Conservation (phyloP, 2,113 vertebrate genomes). For the Tichodroma muraria region DNA sequence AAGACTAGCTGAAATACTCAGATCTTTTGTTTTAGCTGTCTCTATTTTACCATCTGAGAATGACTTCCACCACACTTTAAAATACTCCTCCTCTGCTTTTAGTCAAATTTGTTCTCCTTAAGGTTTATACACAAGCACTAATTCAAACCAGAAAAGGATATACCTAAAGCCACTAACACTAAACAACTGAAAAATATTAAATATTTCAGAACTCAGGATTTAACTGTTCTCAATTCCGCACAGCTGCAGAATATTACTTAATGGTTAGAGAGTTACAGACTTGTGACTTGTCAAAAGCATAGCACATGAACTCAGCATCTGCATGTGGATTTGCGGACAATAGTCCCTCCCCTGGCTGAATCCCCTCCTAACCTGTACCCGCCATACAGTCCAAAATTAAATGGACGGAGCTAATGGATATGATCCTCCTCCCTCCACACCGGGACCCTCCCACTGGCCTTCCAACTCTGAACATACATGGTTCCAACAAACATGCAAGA, state of each 20-base stretch:
- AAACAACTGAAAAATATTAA: not conserved
- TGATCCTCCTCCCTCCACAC: not conserved
- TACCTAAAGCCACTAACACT: not conserved
- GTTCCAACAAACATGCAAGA: not conserved
- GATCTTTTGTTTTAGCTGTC: not conserved
- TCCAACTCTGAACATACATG: not conserved
- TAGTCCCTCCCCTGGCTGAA: not conserved
- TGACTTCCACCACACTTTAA: not conserved
- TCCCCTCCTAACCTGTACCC: not conserved
- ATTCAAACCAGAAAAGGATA: not conserved
- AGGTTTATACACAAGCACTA: not conserved
- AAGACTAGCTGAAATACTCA: not conserved
- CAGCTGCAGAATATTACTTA: not conserved
- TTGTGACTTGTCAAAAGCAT: not conserved
- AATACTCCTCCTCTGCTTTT: not conserved
- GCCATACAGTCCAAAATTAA: not conserved
- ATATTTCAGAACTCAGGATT: not conserved
- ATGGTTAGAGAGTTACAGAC: not conserved
- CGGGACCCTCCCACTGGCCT: not conserved
- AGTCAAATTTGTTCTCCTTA: not conserved
- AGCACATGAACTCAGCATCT: not conserved
- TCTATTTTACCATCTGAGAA: not conserved
- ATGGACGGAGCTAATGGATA: not conserved
- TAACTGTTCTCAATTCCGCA: not conserved
- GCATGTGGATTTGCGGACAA: not conserved